Base-by-base conservation (phyloP, 2,797 vertebrate genomes). In the Spinus olivaceus region DNA sequence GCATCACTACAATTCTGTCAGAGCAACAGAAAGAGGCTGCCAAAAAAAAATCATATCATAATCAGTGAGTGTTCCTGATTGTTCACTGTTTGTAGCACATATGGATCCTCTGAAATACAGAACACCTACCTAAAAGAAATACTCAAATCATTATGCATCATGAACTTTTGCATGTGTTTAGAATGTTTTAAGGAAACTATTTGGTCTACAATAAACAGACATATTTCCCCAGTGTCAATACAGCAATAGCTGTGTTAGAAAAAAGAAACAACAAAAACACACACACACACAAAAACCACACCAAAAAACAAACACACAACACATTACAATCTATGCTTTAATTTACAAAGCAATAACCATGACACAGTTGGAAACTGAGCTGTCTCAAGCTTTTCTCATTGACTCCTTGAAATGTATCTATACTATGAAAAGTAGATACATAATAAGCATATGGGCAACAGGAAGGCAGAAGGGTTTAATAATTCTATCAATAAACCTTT, bases 71-170 rank as follows among this genome's bases (percentile, higher is more conserved):
- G 91, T 97, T 97, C 94, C 88, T 97, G 95, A 97, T 98, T 98
- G 97, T 98, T 98, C 97, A 96, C 97, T 98, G 96, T 96, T 97
- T 97, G 95, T 97, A 92, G 97, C 97, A 96, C 96, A 97, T 97
- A 97, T 97, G 97, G 95, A 96, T 98, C 91, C 90, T 96, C 95
- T 94, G 93, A 97, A 97, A 97, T 95, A 97, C 88, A 97, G 92
- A 98, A 97, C 94, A 97, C 96, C 96, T 97, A 98, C 96, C 95
- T 97, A 98, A 96, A 95, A 97, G 96, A 95, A 97, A 94, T 84
- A 92, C 77, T 97, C 70, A 92, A 96, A 95, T 97, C 94, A 95
- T 96, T 96, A 97, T 96, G 95, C 97, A 97, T 96, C 86, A 94
- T 97, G 96, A 97, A 97, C 97, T 98, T 96, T 94, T 97, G 94